These are phyloP conservation scores for Chlorops oryzae DNA, from an alignment of 1,140 invertebrate species.

Conservation along the genomic window DNA sequence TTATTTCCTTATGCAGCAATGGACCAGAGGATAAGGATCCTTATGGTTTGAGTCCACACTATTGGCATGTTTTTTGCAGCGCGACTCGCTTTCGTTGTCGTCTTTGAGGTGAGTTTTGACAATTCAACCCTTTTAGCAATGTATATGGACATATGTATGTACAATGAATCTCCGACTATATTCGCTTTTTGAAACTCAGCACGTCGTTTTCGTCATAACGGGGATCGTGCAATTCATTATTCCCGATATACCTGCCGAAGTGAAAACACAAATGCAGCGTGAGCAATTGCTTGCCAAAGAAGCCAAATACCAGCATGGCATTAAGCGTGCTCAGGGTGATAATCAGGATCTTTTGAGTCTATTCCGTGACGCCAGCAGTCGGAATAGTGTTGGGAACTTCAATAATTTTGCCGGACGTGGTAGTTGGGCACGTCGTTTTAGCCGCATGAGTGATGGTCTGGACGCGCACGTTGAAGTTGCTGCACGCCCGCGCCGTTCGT, in stretches of 20 bases:
- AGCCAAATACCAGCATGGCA: conserved; percentile 75
- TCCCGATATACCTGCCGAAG: conserved; percentile 79
- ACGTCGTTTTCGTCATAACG: conserved; percentile 85
- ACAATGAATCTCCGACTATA: neutral
- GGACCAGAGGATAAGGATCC: conserved; percentile 64
- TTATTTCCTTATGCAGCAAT: conserved; percentile 60
- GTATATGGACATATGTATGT: neutral
- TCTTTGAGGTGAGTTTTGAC: conserved; percentile 74
- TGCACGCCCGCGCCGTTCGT: conserved; percentile 47
- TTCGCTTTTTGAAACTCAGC: conserved; percentile 55
- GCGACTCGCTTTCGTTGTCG: conserved; percentile 82
- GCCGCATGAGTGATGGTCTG: conserved; percentile 63
- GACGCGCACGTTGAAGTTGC: conserved; percentile 65
- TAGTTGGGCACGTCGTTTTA: conserved; percentile 63
- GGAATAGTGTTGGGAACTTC: conserved; percentile 23
- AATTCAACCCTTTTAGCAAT: neutral
- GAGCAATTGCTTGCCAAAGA: conserved; percentile 82
- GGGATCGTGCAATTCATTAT: conserved; percentile 91
- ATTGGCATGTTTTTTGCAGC: conserved; percentile 95
- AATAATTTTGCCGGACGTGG: conserved; percentile 45
- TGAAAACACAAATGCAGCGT: conserved; percentile 73
- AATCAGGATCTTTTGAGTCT: conserved; percentile 60
- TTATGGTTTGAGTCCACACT: conserved; percentile 77
- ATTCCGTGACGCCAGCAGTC: conserved; percentile 36
- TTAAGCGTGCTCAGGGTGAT: conserved; percentile 60